Base-by-base conservation (phyloP, 2,797 vertebrate species). In the Malacoraja senta region DNA sequence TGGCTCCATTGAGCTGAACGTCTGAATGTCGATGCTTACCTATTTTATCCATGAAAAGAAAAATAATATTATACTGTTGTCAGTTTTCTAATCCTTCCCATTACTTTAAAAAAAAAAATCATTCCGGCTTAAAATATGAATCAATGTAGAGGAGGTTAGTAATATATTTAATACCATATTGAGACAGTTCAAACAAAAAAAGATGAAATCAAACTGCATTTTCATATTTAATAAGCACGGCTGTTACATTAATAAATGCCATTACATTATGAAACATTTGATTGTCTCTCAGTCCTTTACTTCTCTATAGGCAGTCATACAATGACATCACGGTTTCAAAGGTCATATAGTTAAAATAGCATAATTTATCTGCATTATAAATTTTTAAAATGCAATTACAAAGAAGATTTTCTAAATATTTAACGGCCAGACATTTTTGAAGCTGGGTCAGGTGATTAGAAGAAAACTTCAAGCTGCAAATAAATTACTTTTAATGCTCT, bases 381-480 rank as follows among this genome's bases (percentile, higher is more conserved):
- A 92, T 92, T 92, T 92, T 92, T 92, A 92, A 92, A 92, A 92
- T 92, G 71, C 90, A 92, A 92, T 92, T 92, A 92, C 90, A 92
- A 92, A 76, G 71, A 76, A 92, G 90, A 92, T 44, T 92, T 92
- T 92, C 90, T 92, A 92, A 92, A 92, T 92, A 92, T 92, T 92
- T 92, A 92, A 92, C 68, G 44, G 90, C 71, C 21, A 26, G 71
- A 92, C 90, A 92, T 92, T 92, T 76, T 76, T 72, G 90, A 58
- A 76, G 90, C 90, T 74, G 90, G 90, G 24, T 74, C 90, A 88
- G 65, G 71, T 92, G 90, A 92, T 92, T 92, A 92, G 72, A 92
- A 58, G 68, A 92, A 92, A 92, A 92, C 72, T 74, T 92, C 90
- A 74, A 74, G 35, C 35, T 76, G 90, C 72, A 76, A 74, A 92